Evolutionary conservation across 2,888 invertebrate species (phyloP), one percentile per base, ranked within the genome.

Genomic region (Pachydiplax longipennis): DNA sequence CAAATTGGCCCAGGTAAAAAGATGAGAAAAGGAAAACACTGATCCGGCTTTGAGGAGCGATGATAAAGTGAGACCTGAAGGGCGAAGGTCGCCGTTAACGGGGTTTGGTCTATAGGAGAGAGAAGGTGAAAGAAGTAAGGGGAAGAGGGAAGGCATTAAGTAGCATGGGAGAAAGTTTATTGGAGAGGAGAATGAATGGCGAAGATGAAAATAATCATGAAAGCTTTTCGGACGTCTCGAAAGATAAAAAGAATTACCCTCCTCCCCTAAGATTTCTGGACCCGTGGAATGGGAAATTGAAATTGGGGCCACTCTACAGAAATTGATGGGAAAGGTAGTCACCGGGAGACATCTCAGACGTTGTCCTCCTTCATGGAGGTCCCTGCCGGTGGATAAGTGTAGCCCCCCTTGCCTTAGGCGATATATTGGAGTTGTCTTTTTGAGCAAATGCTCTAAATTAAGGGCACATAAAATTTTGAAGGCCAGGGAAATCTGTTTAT

Each of bases 161-260:
- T 6, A 25, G 73, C 25, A 31, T 18, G 1, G 73, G 73, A 73
- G n/a, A 73, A 73, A 87, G 87, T 35, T 58, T 35, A 35, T 58
- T 87, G 53, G 53, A 18, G 53, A 53, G 53, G 53, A 53, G 53
- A 53, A 53, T 18, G 53, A 53, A 53, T 53, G 53, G 53, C 3
- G 53, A 53, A 53, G 53, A 53, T 53, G 53, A 53, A 53, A 53
- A 53, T 18, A 53, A 53, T 53, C 53, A 53, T 53, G 61, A 58
- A 87, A 35, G 35, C 87, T 37, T 61, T 87, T 37, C 35, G 35
- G 53, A 61, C 87, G 37, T 87, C 61, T 87, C 61, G 12, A 87
- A 61, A 87, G 87, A 87, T 58, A 58, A 87, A 61, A 61, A 87
- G 87, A 87, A 58, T 87, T 87, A 87, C 22, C 58, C 35, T 37